Evolutionary conservation across 2,113 vertebrate species (phyloP).

Genomic region (Pseudopipra pipra): DNA sequence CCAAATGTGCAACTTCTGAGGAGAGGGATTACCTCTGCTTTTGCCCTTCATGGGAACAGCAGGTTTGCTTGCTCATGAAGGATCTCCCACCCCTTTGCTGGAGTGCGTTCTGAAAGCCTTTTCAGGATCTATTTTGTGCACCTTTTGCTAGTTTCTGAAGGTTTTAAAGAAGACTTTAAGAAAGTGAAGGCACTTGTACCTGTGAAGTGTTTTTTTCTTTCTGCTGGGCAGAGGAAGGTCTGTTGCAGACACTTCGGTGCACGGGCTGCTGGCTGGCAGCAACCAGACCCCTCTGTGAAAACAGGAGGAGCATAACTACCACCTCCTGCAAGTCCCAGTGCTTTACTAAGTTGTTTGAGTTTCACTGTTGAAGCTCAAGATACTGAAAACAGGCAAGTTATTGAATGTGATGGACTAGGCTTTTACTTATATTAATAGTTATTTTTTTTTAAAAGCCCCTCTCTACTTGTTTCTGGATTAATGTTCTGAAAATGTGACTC

Average conservation of each 20-base stretch:
- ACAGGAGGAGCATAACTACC: neutral
- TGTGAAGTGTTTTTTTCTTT: neutral
- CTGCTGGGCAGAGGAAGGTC: neutral
- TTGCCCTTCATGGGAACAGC: neutral
- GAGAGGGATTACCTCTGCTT: neutral
- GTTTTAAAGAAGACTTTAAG: neutral
- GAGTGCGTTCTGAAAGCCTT: neutral
- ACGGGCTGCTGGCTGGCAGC: rapidly evolving
- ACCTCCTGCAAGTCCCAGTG: neutral
- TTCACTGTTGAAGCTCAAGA: neutral
- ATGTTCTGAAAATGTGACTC: neutral
- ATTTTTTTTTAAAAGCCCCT: neutral
- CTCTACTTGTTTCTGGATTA: neutral
- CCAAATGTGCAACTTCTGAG: neutral
- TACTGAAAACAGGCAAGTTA: neutral
- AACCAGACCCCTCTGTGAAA: neutral
- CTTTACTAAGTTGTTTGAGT: neutral
- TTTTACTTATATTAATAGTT: neutral
- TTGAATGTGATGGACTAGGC: neutral
- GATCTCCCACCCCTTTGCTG: neutral
- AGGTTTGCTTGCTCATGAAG: neutral
- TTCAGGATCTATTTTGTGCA: neutral
- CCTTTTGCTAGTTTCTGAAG: neutral
- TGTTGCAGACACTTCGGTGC: neutral
- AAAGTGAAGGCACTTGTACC: neutral